Conservation (phyloP, 2,888 invertebrate species). For the Oasisia sp. region DNA sequence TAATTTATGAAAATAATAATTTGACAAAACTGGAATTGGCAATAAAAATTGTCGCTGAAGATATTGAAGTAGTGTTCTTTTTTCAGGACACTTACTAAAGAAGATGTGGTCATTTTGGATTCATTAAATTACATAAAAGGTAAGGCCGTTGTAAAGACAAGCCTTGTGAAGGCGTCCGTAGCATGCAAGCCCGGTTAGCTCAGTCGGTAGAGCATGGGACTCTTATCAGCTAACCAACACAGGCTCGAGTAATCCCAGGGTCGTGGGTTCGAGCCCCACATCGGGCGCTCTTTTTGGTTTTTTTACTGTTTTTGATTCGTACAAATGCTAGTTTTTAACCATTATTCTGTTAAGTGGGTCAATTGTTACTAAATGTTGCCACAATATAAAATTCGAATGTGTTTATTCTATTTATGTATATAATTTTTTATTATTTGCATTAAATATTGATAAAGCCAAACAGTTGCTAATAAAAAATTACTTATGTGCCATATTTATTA, state of each 20-base stretch:
- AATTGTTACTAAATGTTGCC: neutral
- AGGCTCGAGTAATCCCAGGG: constrained; percentile 67
- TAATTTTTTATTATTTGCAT: constrained; percentile 18
- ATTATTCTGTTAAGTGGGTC: neutral
- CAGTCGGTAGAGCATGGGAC: constrained; percentile 54
- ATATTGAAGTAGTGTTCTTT: neutral
- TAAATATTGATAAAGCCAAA: neutral
- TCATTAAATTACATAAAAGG: constrained; percentile 96
- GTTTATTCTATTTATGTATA: neutral
- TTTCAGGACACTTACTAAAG: constrained; percentile 63
- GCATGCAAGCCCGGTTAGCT: constrained; percentile 40
- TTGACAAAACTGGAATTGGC: neutral
- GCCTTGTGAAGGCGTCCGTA: neutral
- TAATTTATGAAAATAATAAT: neutral
- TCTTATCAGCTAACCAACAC: constrained; percentile 62
- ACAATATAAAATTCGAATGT: too few relatives aligned
- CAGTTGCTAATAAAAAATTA: neutral
- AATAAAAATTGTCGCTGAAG: neutral
- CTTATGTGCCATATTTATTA: neutral
- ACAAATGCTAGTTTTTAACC: neutral
- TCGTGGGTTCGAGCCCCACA: constrained; percentile 74
- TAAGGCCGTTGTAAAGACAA: constrained; percentile 51
- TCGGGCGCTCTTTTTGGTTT: constrained; percentile 66
- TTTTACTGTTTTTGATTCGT: neutral
- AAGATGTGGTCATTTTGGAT: constrained; percentile 88